phyloP scores from a whole-genome alignment of 2,113 vertebrate genomes.

The Ahaetulla prasina region DNA sequence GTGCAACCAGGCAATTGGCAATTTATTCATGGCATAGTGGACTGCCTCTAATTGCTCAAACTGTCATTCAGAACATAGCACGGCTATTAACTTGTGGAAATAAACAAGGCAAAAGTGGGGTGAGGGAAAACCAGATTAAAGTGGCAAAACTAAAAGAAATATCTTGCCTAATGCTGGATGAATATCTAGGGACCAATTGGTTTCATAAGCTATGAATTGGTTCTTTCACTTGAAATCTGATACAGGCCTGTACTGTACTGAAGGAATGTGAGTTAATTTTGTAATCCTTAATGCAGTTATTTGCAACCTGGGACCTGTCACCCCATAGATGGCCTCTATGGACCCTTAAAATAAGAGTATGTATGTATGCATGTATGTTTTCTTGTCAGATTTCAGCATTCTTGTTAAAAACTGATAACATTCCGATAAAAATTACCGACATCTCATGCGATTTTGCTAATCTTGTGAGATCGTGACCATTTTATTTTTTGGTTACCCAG shows the following conservation, averaged over 20 bases:
- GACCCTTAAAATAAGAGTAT: background rate
- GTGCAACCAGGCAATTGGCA: conserved; percentile 33
- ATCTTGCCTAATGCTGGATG: background rate
- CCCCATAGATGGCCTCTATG: background rate
- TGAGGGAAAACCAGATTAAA: background rate
- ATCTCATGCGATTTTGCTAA: background rate
- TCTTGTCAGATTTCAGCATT: background rate
- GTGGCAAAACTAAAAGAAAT: background rate
- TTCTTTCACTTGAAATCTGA: background rate
- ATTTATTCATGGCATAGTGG: conserved; percentile 48
- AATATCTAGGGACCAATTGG: background rate
- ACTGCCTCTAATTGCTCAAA: conserved; percentile 27
- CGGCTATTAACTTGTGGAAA: conserved; percentile 28
- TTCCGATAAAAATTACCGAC: background rate
- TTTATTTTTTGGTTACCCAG: background rate
- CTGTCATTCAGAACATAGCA: conserved; percentile 30
- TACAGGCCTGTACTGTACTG: background rate
- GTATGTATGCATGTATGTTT: background rate
- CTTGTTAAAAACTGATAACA: background rate
- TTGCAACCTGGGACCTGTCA: background rate
- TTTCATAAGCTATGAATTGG: background rate
- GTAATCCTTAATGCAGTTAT: background rate
- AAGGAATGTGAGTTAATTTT: background rate
- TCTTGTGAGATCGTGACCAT: background rate
- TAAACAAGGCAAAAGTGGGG: background rate